Base-by-base conservation (phyloP, 2,113 vertebrate genomes). In the Corythornis madagascariensis region DNA sequence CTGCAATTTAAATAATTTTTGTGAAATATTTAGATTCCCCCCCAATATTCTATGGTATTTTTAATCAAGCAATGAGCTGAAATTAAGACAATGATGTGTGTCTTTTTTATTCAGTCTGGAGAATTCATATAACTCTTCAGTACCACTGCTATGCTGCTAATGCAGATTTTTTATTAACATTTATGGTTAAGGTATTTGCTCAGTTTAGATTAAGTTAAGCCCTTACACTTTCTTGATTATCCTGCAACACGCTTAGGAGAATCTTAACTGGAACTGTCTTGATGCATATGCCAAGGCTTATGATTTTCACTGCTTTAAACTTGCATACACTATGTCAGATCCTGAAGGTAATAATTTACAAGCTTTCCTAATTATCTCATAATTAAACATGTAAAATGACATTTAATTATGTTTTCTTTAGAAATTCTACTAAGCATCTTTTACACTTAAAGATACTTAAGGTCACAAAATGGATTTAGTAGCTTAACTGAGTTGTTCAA, bases 281-380 rank as follows among this genome's bases (percentile, higher is more conserved):
- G 45, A 55, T 52, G 55, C 40, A 40, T 5, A 5, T 38, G 16
- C 42, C 40, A 56, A 35, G 18, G 38, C 31, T 85, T n/a, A n/a
- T 28, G 40, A 29, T 70, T 64, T 74, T 86, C 56, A 74, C 35
- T 56, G 56, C 52, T 25, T 82, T 65, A 31, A 13, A 65, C 0
- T 0, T 26, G 20, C 6, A 52, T 71, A 35, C 0, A 3, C 43
- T 60, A 13, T 25, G 21, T 40, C 22, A 71, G 18, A 6, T 87
- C 42, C 67, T 56, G 35, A 88, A 86, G 63, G 21, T 66, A 66
- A 35, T 47, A 0, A 61, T 73, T 85, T 74, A 61, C 48, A 78
- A 65, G 17, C 29, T 75, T 79, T 42, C 47, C 16, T 66, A 15
- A 75, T 35, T 65, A 16, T 47, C 29, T 71, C 52, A 52, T 26